Evolutionary conservation across 2,113 vertebrate species (phyloP).

Genomic region (Struthio camelus): DNA sequence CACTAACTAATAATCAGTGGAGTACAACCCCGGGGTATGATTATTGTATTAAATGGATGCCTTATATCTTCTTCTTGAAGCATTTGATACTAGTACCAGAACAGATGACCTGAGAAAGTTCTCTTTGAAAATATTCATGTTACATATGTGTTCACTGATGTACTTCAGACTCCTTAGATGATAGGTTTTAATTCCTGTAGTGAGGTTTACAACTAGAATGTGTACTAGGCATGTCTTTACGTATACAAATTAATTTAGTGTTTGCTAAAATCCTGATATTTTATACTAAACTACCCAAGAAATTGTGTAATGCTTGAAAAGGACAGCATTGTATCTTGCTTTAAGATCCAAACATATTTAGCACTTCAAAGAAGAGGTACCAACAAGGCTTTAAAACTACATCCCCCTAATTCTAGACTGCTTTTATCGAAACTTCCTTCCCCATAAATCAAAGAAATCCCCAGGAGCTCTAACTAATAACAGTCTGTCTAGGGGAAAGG

Average conservation of each 20-base stretch:
- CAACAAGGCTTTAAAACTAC: not conserved
- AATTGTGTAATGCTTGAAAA: not conserved
- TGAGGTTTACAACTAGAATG: not conserved
- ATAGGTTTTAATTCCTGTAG: not conserved
- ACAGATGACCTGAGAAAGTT: not conserved
- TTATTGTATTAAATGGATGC: not conserved
- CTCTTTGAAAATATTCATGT: not conserved
- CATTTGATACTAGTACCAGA: not conserved
- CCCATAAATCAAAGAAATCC: conserved; percentile 29
- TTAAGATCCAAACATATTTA: not conserved
- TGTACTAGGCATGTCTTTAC: not conserved
- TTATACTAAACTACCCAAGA: not conserved
- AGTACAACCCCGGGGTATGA: not conserved
- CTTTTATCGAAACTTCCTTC: not conserved
- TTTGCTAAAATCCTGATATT: not conserved
- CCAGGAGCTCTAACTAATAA: not conserved
- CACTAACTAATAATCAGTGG: not conserved
- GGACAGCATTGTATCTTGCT: not conserved
- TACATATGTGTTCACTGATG: not conserved
- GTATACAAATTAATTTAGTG: not conserved
- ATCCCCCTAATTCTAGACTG: conserved; percentile 5
- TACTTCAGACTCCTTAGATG: not conserved
- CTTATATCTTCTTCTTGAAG: not conserved
- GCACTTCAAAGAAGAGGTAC: conserved; percentile 4
- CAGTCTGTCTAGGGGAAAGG: conserved; percentile 12